phyloP scores from a whole-genome alignment of 2,888 invertebrate species.

The Nephrotoma appendiculata region DNA sequence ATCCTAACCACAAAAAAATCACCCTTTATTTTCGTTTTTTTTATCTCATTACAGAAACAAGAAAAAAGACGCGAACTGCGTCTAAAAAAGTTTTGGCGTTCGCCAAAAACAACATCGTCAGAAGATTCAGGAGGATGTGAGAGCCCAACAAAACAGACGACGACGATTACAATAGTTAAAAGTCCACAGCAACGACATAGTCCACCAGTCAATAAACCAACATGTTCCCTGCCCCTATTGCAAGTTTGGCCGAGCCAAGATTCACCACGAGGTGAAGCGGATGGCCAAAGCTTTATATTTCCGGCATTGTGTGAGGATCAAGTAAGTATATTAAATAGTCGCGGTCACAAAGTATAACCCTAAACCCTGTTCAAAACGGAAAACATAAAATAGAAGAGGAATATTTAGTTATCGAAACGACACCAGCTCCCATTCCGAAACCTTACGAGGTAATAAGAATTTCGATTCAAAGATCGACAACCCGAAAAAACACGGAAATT shows the following conservation, averaged over 20 bases:
- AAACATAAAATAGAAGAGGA: no score
- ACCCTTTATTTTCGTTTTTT: neutral
- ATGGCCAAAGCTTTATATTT: conserved; percentile 53
- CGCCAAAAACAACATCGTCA: conserved; percentile 33
- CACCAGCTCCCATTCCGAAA: no score
- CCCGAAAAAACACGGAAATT: no score
- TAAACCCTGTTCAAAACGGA: neutral
- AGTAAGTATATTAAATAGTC: neutral
- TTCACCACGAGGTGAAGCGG: conserved; percentile 50
- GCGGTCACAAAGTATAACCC: neutral
- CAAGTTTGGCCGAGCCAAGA: conserved; percentile 52
- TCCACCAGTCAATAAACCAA: conserved; percentile 26
- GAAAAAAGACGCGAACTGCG: conserved; percentile 35
- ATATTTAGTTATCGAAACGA: no score
- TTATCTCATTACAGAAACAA: conserved; percentile 26
- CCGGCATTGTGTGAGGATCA: conserved; percentile 34
- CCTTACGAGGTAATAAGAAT: no score
- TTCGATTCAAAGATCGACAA: no score
- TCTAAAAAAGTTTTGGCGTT: conserved; percentile 34
- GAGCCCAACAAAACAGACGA: conserved; percentile 30
- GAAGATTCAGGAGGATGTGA: conserved; percentile 35
- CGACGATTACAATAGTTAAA: conserved; percentile 16
- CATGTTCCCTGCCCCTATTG: conserved; percentile 40
- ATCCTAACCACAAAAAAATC: no score
- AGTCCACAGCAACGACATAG: conserved; percentile 8